Percentiles rank a stretch among this genome's conserved stretches.
These are phyloP conservation scores for Drosophila sp. DNA, from an alignment of 1,140 invertebrate species.

Conservation along the genomic window DNA sequence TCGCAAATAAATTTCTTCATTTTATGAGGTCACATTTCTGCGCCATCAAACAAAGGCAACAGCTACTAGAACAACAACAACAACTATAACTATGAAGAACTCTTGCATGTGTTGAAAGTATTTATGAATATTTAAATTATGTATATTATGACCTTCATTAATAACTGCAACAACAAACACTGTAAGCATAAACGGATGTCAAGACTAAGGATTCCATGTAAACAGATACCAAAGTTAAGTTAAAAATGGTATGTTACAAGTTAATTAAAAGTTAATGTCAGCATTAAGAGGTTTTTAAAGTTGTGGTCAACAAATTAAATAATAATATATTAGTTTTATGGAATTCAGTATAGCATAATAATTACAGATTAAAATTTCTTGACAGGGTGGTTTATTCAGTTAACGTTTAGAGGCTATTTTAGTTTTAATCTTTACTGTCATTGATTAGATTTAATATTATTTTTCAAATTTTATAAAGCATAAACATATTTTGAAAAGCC, in stretches of 20 bases:
- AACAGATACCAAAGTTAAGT: not conserved
- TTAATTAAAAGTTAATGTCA: constrained; percentile 29
- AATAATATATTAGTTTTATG: no score
- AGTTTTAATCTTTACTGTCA: no score
- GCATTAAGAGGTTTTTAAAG: constrained; percentile 13
- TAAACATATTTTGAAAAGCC: no score
- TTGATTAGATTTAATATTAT: no score
- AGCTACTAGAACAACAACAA: constrained; percentile 6
- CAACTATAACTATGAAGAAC: constrained; percentile 7
- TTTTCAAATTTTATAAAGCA: no score
- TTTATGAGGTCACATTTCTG: constrained; percentile 34
- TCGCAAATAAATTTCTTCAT: constrained; percentile 42
- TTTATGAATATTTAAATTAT: constrained; percentile 63
- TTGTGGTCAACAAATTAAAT: not conserved
- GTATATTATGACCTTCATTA: constrained; percentile 45
- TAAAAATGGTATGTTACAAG: constrained; percentile 1
- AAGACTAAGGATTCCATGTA: no score
- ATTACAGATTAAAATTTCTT: no score
- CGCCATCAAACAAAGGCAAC: constrained; percentile 5
- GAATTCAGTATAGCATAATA: no score
- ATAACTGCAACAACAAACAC: constrained; percentile 34
- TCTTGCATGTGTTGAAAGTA: constrained; percentile 55
- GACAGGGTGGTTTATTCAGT: no score
- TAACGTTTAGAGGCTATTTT: no score
- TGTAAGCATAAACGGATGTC: no score